Conservation (phyloP, 2,113 vertebrate species). For the Typhlomys cinereus region DNA sequence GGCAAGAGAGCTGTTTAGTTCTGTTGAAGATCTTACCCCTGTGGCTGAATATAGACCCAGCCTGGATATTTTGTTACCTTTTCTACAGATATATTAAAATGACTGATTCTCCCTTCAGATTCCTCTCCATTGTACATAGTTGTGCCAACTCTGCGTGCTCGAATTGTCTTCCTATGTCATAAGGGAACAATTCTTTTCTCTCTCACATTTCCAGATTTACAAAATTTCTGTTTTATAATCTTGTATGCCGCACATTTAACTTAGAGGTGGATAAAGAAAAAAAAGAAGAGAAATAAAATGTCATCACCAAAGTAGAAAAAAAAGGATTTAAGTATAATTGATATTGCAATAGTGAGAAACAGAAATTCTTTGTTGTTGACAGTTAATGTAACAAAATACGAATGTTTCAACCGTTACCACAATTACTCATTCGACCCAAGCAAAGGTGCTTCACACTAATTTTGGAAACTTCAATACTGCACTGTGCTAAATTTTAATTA, state of each 20-base stretch:
- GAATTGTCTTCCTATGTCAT: not conserved
- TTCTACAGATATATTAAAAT: slow-evolving; percentile 1
- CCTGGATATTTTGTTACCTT: slow-evolving; percentile 33
- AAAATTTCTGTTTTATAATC: not conserved
- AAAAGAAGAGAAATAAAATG: not conserved
- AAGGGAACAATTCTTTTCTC: not conserved
- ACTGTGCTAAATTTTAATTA: slow-evolving; percentile 82
- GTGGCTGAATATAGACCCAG: not conserved
- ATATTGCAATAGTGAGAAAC: not conserved
- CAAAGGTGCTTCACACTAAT: slow-evolving; percentile 75
- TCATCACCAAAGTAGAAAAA: slow-evolving; percentile 43
- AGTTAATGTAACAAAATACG: not conserved
- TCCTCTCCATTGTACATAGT: not conserved
- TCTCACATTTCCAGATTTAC: not conserved
- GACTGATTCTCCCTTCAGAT: not conserved
- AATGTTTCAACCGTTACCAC: slow-evolving; percentile 51
- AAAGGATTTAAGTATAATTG: slow-evolving; percentile 16
- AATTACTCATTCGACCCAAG: slow-evolving; percentile 70
- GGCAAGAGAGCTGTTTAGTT: not conserved
- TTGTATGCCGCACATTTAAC: not conserved
- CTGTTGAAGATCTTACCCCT: not conserved
- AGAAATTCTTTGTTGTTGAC: not conserved
- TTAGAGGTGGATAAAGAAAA: slow-evolving; percentile 26
- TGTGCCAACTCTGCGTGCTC: not conserved
- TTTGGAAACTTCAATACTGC: slow-evolving; percentile 69